Base-by-base conservation (phyloP, 2,888 invertebrate species). In the Nemoura dubitans region DNA sequence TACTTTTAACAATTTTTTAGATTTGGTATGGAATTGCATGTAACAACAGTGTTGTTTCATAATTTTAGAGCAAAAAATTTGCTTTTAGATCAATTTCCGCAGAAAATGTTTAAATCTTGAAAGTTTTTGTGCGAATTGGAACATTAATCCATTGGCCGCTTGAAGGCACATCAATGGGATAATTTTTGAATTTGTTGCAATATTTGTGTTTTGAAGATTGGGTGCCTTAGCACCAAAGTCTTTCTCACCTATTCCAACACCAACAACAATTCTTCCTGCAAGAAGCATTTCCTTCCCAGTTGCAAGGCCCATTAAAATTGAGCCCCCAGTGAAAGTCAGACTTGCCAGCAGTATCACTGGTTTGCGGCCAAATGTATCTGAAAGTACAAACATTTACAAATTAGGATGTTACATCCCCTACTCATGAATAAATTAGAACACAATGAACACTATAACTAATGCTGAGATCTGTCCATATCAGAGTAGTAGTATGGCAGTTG, bases 341-440 rank as follows among this genome's bases (percentile, higher is more conserved):
- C 92, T 92, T 10, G 93, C 92, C 2, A 90, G 81, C 21, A 93
- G 89, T n/a, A 93, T 93, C 2, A 92, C 91, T 10, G 90, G 90
- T 86, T 92, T 92, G 5, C 94, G 90, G 6, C 94, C 94, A 88
- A 92, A 90, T 29, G 88, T 88, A 88, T 93, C 93, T 89, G 87
- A 10, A 89, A 89, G 29, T 78, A 80, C 81, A 86, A 78, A 78
- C 26, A 26, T 26, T 10, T 78, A 14, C 5, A 26, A 5, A 78
- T 78, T 16, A 76, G n/a, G n/a, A 26, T 76, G 36, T 26, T 26
- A 7, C 78, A 21, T 25, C n/a, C n/a, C n/a, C n/a, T n/a, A n/a
- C n/a, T n/a, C n/a, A n/a, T n/a, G n/a, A n/a, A n/a, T 76, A 16
- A 21, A 16, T 25, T 76, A 26, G 5, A 21, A 76, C 2, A 76